phyloP scores from a whole-genome alignment of 1,140 invertebrate genomes.

The Hesperophylax magnus region DNA sequence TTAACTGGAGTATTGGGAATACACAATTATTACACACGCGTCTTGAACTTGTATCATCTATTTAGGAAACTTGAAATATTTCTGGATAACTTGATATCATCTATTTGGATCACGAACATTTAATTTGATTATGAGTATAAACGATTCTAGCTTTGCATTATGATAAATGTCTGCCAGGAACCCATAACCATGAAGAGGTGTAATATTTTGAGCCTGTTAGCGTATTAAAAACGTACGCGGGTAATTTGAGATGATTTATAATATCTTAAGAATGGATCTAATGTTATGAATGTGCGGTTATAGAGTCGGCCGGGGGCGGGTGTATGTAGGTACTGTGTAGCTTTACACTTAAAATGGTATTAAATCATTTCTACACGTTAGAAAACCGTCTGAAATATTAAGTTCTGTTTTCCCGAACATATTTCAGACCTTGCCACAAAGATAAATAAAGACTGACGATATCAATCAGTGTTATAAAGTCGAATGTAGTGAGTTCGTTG shows the following conservation, averaged over 20 bases:
- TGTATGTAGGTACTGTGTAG: background rate
- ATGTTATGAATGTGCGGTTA: background rate
- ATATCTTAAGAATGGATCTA: conserved; percentile 10
- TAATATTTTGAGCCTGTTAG: conserved; percentile 10
- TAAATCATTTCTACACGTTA: conserved; percentile 4
- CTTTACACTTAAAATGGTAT: background rate
- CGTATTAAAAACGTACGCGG: background rate
- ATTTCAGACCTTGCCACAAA: too few relatives aligned
- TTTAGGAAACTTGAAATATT: too few relatives aligned
- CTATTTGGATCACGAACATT: conserved; percentile 2
- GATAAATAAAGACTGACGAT: too few relatives aligned
- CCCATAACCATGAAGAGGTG: background rate
- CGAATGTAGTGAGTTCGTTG: too few relatives aligned
- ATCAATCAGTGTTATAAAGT: too few relatives aligned
- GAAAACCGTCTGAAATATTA: background rate
- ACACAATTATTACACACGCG: too few relatives aligned
- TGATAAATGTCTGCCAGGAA: background rate
- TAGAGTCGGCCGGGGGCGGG: background rate
- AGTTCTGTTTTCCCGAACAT: background rate
- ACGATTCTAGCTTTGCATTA: background rate
- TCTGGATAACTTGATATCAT: background rate
- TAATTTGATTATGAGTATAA: conserved; percentile 1
- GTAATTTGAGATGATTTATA: conserved; percentile 28
- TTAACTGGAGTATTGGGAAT: background rate
- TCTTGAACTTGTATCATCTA: too few relatives aligned